Conservation (phyloP, 2,113 vertebrate species). For the Poicephalus gulielmi region DNA sequence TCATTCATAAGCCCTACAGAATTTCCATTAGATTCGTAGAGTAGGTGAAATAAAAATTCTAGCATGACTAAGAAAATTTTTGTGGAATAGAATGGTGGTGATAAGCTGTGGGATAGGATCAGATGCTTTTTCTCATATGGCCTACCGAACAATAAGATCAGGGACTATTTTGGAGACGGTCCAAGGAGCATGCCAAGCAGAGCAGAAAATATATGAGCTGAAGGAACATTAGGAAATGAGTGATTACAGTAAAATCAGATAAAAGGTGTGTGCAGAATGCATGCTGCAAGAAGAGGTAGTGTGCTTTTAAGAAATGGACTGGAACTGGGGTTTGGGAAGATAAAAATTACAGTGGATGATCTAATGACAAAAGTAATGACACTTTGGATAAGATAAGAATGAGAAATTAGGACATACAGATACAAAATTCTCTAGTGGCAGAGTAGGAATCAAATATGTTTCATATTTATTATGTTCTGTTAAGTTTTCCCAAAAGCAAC, state of each 20-base stretch:
- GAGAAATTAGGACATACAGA: background rate
- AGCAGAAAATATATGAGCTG: background rate
- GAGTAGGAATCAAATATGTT: background rate
- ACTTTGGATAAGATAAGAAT: background rate
- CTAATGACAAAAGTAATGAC: background rate
- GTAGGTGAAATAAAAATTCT: constrained; percentile 1
- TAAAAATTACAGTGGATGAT: background rate
- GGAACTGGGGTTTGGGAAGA: background rate
- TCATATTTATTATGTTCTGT: background rate
- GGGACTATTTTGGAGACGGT: background rate
- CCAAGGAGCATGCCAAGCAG: background rate
- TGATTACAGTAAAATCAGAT: background rate
- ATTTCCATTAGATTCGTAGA: background rate
- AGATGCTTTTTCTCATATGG: background rate
- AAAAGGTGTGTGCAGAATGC: background rate
- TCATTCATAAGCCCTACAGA: background rate
- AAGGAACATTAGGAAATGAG: constrained; percentile 9
- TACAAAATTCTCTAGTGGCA: background rate
- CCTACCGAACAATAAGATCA: background rate
- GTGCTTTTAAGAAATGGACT: background rate
- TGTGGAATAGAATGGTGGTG: background rate
- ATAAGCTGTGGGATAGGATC: background rate
- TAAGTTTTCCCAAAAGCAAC: background rate
- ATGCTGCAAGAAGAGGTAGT: background rate
- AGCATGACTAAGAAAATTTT: background rate